Percentiles rank a stretch among this genome's conserved stretches.
Evolutionary conservation across 2,888 invertebrate species (phyloP).

Genomic region (Dicyrtoma fusca): DNA sequence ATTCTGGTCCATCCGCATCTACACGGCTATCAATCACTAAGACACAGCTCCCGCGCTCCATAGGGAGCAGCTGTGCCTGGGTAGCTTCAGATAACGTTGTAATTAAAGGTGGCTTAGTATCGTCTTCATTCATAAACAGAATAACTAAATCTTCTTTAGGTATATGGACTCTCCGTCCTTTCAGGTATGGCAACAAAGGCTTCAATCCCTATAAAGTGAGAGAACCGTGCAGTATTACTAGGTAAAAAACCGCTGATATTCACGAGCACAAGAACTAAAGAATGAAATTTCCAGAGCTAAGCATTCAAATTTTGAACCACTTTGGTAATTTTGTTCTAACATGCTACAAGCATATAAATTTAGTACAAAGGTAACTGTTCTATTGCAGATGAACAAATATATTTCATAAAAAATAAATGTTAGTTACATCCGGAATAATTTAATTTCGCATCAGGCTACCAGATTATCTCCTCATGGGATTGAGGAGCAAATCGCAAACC

Average conservation of each 20-base stretch:
- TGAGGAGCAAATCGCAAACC: slow-evolving; percentile 17
- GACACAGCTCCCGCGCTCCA: slow-evolving; percentile 77
- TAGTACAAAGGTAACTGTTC: no score
- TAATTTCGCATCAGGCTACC: slow-evolving; percentile 23
- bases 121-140: slow-evolving; percentile 78
- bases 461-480: slow-evolving; percentile 10
- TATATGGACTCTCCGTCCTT: slow-evolving; percentile 71
- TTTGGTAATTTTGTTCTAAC: no score
- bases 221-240: neutral
- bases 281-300: neutral
- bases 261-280: slow-evolving; percentile 8
- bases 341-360: no score
- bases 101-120: slow-evolving; percentile 77
- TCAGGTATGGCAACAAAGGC: slow-evolving; percentile 73
- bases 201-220: slow-evolving; percentile 66
- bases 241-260: no score
- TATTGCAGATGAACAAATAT: neutral
- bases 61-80: slow-evolving; percentile 69
- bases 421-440: neutral
- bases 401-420: slow-evolving; percentile 22
- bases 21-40: slow-evolving; percentile 67
- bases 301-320: neutral
- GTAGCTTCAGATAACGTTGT: slow-evolving; percentile 69
- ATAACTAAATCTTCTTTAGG: slow-evolving; percentile 75
- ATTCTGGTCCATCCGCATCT: slow-evolving; percentile 57